Conservation (phyloP, 2,113 vertebrate genomes). For the Grammomys dolichurus region DNA sequence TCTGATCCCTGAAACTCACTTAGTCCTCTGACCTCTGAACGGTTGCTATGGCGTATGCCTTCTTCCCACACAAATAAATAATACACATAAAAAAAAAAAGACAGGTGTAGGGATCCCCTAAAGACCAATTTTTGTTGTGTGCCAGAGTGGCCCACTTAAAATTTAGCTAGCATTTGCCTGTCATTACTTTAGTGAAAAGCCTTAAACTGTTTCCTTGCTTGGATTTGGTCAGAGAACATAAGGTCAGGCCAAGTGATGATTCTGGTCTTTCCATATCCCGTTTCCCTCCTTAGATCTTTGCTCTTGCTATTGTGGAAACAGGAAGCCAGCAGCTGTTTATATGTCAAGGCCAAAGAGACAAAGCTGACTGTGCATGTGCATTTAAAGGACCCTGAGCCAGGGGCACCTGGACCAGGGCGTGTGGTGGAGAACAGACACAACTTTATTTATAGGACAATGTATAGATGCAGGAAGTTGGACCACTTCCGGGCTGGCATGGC, state of each 20-base stretch:
- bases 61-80: neutral
- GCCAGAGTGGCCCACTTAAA: slow-evolving; percentile 26
- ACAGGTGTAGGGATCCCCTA: neutral
- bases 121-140: slow-evolving; percentile 40
- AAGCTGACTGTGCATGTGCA: neutral
- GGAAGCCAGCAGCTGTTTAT: neutral
- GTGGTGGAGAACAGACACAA: too few relatives aligned
- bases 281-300: neutral
- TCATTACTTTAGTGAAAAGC: slow-evolving; percentile 17
- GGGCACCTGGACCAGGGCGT: too few relatives aligned
- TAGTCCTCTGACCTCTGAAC: neutral
- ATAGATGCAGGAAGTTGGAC: neutral
- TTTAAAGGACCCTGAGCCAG: neutral
- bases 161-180: slow-evolving; percentile 37
- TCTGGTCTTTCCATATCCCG: neutral
- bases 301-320: neutral
- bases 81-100: neutral
- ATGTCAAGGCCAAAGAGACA: neutral
- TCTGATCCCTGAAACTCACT: neutral
- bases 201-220: neutral
- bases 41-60: neutral
- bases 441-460: neutral
- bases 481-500: neutral
- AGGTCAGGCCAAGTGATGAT: neutral
- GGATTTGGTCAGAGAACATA: neutral